A percentile compares a stretch with the other conserved stretches of the same genome.
Conservation (phyloP, 2,888 invertebrate genomes). For the Drosophila atroscutellata region DNA sequence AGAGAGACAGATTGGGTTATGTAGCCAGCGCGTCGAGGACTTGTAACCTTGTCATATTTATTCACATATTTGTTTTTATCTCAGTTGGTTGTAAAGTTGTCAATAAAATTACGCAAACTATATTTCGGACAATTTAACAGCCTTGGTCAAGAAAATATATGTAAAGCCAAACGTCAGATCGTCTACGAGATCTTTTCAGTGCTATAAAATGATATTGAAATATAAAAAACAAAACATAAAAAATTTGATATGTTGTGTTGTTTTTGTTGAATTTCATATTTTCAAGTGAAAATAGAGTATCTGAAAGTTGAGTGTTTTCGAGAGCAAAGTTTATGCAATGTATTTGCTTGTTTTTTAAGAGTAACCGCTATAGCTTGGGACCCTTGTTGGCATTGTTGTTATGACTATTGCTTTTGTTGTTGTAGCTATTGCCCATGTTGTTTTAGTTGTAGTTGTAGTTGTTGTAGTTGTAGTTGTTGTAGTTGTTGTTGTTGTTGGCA, state of each 20-base stretch:
- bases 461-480: constrained; percentile 20
- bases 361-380: constrained; percentile 15
- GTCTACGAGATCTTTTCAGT: not conserved
- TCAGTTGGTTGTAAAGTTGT: not conserved
- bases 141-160: not conserved
- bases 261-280: too few relatives aligned
- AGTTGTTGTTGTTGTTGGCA: constrained; percentile 63
- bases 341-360: constrained; percentile 3
- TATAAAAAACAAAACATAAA: too few relatives aligned
- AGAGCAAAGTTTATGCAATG: not conserved
- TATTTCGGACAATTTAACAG: not conserved
- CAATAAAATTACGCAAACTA: not conserved
- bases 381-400: constrained; percentile 13
- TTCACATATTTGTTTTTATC: not conserved
- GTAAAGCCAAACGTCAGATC: not conserved
- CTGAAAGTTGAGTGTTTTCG: not conserved
- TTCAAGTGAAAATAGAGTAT: constrained; percentile 15
- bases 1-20: not conserved
- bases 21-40: not conserved
- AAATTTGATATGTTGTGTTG: too few relatives aligned
- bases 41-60: not conserved
- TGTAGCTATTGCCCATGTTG: constrained; percentile 20
- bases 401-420: constrained; percentile 12
- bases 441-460: constrained; percentile 16
- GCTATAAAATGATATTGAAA: not conserved